Base-by-base conservation (phyloP, 2,797 vertebrate species). In the Galaxias olidus region DNA sequence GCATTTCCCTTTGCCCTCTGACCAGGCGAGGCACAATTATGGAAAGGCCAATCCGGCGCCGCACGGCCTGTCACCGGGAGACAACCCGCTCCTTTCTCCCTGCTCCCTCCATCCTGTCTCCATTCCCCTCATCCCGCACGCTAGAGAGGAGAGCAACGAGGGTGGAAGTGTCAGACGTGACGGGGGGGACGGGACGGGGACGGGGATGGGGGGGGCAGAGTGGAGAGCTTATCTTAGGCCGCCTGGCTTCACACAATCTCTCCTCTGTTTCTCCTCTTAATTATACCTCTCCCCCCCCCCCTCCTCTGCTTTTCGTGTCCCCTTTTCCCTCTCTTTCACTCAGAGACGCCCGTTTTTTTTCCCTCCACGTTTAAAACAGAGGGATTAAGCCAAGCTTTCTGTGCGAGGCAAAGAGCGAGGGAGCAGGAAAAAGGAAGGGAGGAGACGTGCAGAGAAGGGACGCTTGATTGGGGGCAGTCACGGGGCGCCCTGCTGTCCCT, bases 1-100 rank as follows among this genome's bases (percentile, higher is more conserved):
- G 84, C 84, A 89, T 90, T 90, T 89, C 88, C 86, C 86, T 89
- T 69, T 89, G 83, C 84, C 84, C 82, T 90, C 84, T 89, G 87
- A 81, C 86, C 53, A 14, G 66, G 0, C 72, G 76, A 67, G 73
- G 78, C 67, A 75, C 87, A 85, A 90, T 89, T 89, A 90, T 76
- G 69, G 78, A 90, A 89, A 90, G 89, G 86, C 80, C 86, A 87
- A 66, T 12, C 11, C 17, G n/a, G 44, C 44, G 8, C 57, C 43
- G 57, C 76, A 85, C 87, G 85, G 88, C 85, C 86, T 58, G 20
- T 78, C 66, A 51, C 11, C 54, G 56, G 30, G 30, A 30, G 30
- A 30, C 30, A 60, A 54, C 41, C 62, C 68, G 66, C 51, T 44
- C 50, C 58, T 43, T 8, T 17, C 13, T 41, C 44, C 30, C 20